Evolutionary conservation across 2,113 vertebrate species (phyloP).

Genomic region (Opisthocomus hoazin): DNA sequence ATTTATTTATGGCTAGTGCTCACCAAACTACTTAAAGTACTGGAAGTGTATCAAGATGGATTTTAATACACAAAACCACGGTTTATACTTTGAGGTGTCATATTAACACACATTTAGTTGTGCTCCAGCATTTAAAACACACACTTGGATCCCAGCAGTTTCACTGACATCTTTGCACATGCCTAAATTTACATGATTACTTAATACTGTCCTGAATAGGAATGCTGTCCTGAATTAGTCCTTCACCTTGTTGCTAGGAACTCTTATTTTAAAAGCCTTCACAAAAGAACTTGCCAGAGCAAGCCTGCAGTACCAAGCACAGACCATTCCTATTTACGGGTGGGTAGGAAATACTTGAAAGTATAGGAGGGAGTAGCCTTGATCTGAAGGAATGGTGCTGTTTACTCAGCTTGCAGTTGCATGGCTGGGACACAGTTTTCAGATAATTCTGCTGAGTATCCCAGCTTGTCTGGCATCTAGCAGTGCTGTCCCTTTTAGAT

Average conservation of each 20-base stretch:
- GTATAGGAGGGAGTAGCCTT: neutral
- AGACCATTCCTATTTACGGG: neutral
- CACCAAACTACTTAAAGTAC: neutral
- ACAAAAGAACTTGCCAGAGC: neutral
- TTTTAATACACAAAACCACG: neutral
- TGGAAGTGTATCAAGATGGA: neutral
- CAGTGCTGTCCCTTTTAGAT: neutral
- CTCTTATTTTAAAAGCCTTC: neutral
- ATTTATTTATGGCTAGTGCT: neutral
- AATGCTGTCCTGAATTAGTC: neutral
- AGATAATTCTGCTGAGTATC: neutral
- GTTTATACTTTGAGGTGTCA: neutral
- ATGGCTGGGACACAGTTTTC: neutral
- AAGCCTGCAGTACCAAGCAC: constrained; percentile 1
- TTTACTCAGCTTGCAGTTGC: neutral
- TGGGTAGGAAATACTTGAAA: constrained; percentile 16
- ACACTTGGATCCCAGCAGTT: neutral
- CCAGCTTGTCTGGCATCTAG: neutral
- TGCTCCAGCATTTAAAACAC: neutral
- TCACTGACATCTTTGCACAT: neutral
- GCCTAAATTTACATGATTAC: neutral
- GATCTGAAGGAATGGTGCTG: neutral
- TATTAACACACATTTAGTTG: neutral
- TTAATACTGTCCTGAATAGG: neutral
- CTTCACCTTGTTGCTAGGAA: constrained; percentile 8